phyloP scores from a whole-genome alignment of 2,888 invertebrate genomes.

The Drosophila hamatofila region DNA sequence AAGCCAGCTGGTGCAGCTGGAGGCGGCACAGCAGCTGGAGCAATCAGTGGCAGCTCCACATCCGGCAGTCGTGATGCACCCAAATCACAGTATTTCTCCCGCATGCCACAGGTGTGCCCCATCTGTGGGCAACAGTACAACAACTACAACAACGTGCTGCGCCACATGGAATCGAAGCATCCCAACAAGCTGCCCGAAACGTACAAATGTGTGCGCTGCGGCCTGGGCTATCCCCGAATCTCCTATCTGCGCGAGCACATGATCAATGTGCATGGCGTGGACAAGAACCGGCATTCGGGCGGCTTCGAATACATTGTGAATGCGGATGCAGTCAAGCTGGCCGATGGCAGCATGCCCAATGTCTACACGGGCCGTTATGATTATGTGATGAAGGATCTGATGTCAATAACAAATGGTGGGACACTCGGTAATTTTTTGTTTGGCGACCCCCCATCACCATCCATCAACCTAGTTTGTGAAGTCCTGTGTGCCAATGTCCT shows the following conservation, averaged over 20 bases:
- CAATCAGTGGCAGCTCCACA: constrained; percentile 24
- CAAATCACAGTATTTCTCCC: constrained; percentile 83
- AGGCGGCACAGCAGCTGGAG: constrained; percentile 3
- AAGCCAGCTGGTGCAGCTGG: constrained; percentile 27
- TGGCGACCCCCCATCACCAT: constrained; percentile 15
- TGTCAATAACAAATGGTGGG: constrained; percentile 85
- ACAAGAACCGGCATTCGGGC: constrained; percentile 82
- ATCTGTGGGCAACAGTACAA: constrained; percentile 85
- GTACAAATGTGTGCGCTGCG: constrained; percentile 84
- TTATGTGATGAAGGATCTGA: constrained; percentile 85
- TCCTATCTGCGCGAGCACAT: constrained; percentile 85
- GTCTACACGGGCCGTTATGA: constrained; percentile 83
- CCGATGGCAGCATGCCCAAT: constrained; percentile 73
- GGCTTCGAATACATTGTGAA: constrained; percentile 84
- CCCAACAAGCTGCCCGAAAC: constrained; percentile 85
- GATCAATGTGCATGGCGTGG: constrained; percentile 83
- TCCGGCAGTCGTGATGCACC: constrained; percentile 61
- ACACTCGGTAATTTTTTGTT: constrained; percentile 77
- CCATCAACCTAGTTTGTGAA: constrained; percentile 7
- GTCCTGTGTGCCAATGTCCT: constrained; percentile 20
- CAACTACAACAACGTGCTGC: constrained; percentile 85
- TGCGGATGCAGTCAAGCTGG: constrained; percentile 83
- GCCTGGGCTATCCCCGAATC: constrained; percentile 84
- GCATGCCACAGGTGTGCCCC: constrained; percentile 85
- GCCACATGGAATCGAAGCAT: constrained; percentile 86